Conservation (phyloP, 2,113 vertebrate species). For the Macaca fascicularis region T2T-MFA8v1.1 NC_088393.1:37460001-37460500, state of each 20-base stretch:
- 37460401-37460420: background rate
- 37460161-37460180: background rate
- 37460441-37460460: too few relatives aligned
- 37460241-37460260: background rate
- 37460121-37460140: accelerated
- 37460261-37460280: background rate
- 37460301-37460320: background rate
- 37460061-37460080: background rate
- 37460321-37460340: background rate
- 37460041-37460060: background rate
- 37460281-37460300: background rate
- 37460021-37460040: background rate
- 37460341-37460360: background rate
- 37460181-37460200: background rate
- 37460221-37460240: background rate
- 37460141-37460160: background rate
- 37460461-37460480: too few relatives aligned
- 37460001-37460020: background rate
- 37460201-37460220: background rate
- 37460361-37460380: too few relatives aligned
- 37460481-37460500: too few relatives aligned
- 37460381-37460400: background rate
- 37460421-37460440: too few relatives aligned
- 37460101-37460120: background rate
- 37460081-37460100: background rate